These are phyloP conservation scores for Oostethus manadensis DNA, from an alignment of 2,113 vertebrate species.

Conservation along the genomic window DNA sequence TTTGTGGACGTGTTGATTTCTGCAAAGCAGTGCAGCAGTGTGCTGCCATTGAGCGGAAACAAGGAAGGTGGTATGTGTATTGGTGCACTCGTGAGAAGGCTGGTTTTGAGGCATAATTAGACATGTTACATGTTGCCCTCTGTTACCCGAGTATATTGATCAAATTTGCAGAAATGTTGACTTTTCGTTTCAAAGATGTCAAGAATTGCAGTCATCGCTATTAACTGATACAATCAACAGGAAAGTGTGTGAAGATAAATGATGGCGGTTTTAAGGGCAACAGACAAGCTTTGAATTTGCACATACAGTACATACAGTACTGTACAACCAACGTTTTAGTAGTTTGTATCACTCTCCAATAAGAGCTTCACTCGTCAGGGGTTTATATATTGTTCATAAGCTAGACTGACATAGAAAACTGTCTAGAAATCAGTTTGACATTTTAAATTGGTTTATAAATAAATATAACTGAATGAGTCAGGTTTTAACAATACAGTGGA, in stretches of 20 bases:
- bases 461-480: no score
- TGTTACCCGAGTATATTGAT: slow-evolving; percentile 22
- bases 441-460: no score
- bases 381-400: no score
- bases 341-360: no score
- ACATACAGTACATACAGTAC: not conserved
- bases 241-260: slow-evolving; percentile 4
- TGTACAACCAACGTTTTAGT: no score
- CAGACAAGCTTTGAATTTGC: not conserved
- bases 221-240: slow-evolving; percentile 6
- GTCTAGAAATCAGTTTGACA: no score
- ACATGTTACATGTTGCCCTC: slow-evolving; percentile 33
- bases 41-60: slow-evolving; percentile 11
- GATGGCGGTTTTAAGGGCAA: slow-evolving; percentile 1
- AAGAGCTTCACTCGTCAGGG: no score
- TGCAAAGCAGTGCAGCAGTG: slow-evolving; percentile 34
- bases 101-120: slow-evolving; percentile 24
- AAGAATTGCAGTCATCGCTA: slow-evolving; percentile 7
- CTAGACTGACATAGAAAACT: no score
- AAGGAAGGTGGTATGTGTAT: slow-evolving; percentile 32
- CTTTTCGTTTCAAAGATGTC: slow-evolving; percentile 7
- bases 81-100: slow-evolving; percentile 11
- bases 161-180: slow-evolving; percentile 14
- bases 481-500: no score
- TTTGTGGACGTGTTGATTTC: slow-evolving; percentile 22